Evolutionary conservation across 2,797 vertebrate species (phyloP).

Genomic region (Pachyuromys duprasi): DNA sequence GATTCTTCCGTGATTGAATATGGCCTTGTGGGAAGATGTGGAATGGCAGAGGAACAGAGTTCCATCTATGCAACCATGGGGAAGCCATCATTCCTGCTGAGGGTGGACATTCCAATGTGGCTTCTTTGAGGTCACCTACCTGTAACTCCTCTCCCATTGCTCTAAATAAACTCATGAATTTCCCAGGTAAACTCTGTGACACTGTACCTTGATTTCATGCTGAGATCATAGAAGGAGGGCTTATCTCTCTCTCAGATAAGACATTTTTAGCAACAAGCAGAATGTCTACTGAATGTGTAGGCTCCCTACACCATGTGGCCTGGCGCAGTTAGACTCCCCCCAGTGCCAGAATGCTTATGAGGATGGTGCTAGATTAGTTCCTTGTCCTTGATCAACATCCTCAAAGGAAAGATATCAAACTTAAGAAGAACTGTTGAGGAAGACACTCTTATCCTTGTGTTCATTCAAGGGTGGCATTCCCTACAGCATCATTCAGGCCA

Average conservation of each 20-base stretch:
- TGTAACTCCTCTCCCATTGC: not conserved
- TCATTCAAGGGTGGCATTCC: slow-evolving; percentile 35
- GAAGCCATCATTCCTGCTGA: no score
- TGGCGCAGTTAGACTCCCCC: no score
- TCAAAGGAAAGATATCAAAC: not conserved
- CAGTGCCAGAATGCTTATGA: not conserved
- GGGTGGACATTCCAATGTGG: not conserved
- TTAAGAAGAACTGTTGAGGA: slow-evolving; percentile 12
- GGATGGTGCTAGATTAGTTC: not conserved
- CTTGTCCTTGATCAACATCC: not conserved
- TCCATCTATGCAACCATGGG: not conserved
- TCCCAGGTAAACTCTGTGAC: not conserved
- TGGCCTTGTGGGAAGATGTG: no score
- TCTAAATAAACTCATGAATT: not conserved
- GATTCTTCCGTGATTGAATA: not conserved
- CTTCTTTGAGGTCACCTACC: no score
- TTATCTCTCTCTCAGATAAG: not conserved
- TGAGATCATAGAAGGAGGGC: not conserved
- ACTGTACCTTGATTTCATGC: not conserved
- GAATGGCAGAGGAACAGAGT: not conserved
- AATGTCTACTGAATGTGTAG: not conserved
- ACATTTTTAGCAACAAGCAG: not conserved
- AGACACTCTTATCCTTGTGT: not conserved
- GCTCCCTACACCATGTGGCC: no score
- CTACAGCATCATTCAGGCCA: not conserved